A percentile compares a stretch with the other conserved stretches of the same genome.
phyloP scores from a whole-genome alignment of 2,113 vertebrate species.

The Stegostoma tigrinum region DNA sequence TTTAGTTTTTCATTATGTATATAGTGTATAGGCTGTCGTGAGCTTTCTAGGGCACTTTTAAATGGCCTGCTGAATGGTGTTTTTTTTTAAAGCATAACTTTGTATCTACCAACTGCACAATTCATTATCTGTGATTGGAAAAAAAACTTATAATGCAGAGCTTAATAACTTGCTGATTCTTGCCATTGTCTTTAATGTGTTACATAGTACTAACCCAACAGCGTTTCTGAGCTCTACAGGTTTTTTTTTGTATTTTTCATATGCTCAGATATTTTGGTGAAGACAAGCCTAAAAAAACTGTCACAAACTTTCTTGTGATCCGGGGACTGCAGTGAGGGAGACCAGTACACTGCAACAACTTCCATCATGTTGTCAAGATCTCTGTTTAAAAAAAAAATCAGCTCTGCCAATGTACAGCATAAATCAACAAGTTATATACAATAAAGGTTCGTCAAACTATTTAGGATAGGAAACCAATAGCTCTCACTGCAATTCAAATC shows the following conservation, averaged over 20 bases:
- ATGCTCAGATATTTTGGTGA: neutral
- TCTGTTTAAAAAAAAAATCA: neutral
- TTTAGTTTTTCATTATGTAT: neutral
- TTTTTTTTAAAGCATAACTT: neutral
- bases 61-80: too few species aligned
- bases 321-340: neutral
- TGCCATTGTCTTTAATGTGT: neutral
- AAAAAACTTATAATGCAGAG: neutral
- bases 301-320: neutral
- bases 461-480: constrained; percentile 18
- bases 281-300: neutral
- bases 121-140: constrained; percentile 10
- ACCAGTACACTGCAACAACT: neutral
- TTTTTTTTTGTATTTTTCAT: neutral
- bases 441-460: neutral
- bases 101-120: neutral
- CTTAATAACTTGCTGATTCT: neutral
- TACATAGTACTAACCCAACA: neutral
- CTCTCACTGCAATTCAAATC: neutral
- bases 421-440: neutral
- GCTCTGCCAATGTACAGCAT: neutral
- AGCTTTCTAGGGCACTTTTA: neutral
- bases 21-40: neutral
- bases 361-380: neutral
- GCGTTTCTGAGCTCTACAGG: neutral